These are phyloP conservation scores for Lampropteryx suffumata DNA, from an alignment of 2,888 invertebrate species.

Conservation along the genomic window DNA sequence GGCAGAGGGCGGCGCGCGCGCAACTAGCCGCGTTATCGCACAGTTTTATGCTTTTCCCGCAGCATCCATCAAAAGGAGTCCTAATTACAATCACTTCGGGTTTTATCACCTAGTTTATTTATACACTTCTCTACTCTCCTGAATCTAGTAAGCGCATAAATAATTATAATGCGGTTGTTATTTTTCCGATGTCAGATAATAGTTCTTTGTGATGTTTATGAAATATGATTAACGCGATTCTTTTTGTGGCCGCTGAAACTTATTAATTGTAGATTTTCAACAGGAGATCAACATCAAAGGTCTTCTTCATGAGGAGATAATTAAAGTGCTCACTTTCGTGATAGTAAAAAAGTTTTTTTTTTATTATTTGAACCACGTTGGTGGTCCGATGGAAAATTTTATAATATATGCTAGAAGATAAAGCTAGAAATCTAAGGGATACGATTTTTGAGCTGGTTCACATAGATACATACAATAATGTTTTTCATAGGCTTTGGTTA, in stretches of 20 bases:
- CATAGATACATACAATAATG: too few species aligned
- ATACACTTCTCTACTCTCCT: conserved; percentile 42
- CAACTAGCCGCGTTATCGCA: conserved; percentile 54
- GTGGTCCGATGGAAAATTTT: too few species aligned
- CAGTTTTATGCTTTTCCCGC: conserved; percentile 53
- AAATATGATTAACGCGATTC: conserved; percentile 62
- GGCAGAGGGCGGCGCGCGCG: conserved; percentile 40
- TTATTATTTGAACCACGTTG: too few species aligned
- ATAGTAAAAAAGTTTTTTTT: too few species aligned
- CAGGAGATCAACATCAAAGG: conserved; percentile 62
- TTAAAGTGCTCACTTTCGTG: conserved; percentile 29
- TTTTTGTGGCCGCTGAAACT: conserved; percentile 58
- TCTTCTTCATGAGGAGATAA: conserved; percentile 28
- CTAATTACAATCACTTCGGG: conserved; percentile 42
- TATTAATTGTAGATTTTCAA: conserved; percentile 63
- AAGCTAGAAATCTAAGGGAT: too few species aligned
- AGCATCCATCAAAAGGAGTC: conserved; percentile 49
- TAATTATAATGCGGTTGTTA: conserved; percentile 61
- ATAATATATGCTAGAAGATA: too few species aligned
- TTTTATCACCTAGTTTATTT: conserved; percentile 49
- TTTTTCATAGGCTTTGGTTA: too few species aligned
- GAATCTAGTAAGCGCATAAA: conserved; percentile 44
- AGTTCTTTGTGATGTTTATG: conserved; percentile 58
- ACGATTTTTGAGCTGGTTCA: too few species aligned
- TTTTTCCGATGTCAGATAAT: conserved; percentile 60